phyloP scores from a whole-genome alignment of 2,797 vertebrate genomes.

The Buphagus erythrorhynchus region DNA sequence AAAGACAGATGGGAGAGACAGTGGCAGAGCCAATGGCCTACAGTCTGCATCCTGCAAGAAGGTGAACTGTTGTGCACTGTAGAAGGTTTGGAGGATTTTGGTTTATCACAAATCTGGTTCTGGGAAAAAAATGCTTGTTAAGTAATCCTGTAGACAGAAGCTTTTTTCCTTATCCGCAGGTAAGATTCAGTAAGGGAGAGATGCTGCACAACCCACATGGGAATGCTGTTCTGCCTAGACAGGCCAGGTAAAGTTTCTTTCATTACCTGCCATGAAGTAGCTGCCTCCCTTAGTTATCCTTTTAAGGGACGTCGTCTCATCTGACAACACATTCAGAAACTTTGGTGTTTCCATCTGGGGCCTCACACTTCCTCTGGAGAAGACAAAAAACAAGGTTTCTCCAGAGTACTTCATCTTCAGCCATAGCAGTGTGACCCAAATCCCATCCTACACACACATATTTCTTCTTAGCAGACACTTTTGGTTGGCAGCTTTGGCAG shows the following conservation, averaged over 20 bases:
- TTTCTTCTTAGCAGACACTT: not conserved
- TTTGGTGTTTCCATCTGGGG: not conserved
- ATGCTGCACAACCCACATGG: not conserved
- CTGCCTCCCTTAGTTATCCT: not conserved
- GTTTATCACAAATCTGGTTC: not conserved
- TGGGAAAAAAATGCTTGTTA: not conserved
- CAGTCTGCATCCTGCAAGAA: not conserved
- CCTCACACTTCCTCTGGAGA: not conserved
- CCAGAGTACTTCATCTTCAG: not conserved
- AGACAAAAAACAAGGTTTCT: not conserved
- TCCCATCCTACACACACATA: fast-evolving
- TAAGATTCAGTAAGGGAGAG: not conserved
- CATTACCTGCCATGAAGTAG: not conserved
- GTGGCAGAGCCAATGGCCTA: not conserved
- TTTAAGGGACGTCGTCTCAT: not conserved
- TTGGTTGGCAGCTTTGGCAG: not conserved
- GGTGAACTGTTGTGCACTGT: not conserved
- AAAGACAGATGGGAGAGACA: not conserved
- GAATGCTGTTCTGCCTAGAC: not conserved
- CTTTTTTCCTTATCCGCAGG: not conserved
- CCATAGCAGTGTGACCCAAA: not conserved
- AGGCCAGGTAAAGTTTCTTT: not conserved
- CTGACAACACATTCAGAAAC: not conserved
- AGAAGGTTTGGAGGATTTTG: not conserved
- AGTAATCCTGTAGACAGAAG: not conserved